Evolutionary conservation across 1,140 invertebrate genomes (phyloP), one percentile per base, ranked within the genome.

Genomic region (Drosophila repleta): DNA sequence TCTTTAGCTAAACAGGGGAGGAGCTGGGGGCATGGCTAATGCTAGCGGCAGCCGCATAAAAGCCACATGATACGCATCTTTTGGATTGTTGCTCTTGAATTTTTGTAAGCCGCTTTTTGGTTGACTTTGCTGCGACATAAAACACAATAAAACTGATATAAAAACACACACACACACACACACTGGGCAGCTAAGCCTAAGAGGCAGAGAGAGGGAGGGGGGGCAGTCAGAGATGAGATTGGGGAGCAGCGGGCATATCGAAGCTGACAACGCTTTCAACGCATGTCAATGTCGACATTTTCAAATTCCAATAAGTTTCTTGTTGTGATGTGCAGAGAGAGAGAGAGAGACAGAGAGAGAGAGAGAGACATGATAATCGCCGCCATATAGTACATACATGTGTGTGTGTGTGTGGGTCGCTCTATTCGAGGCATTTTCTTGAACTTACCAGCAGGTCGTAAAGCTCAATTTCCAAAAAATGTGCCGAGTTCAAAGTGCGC

Each of bases 221-320:
- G 39, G 39, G n/a, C 6, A 6, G 39, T 8, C n/a, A n/a, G 17
- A 21, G 24, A 4, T 51, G 24, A 29, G 10, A 61, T 29, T 41
- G 13, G 41, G 11, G 13, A 3, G 21, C 3, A 10, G 4, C 11
- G 24, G 21, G 13, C 39, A 24, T 15, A 43, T 15, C 21, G 21
- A 35, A 71, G 70, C 65, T 78, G 70, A 66, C 74, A 70, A 65
- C 60, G 69, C 79, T 70, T 82, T 82, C 79, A 82, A 66, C 62
- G 61, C 68, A 71, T 65, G 68, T 71, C 68, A 71, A 72, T 65
- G 69, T 37, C 35, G 69, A 43, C 63, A 66, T 66, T 77, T 82
- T 74, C 65, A 79, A 83, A 79, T 83, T 83, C 75, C 75, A 82
- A 82, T 82, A 82, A 74, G 69, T 74, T 81, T 57, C 20, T 8